These are phyloP conservation scores for Agriotes lineatus DNA, from an alignment of 2,888 invertebrate species.

Conservation along the genomic window DNA sequence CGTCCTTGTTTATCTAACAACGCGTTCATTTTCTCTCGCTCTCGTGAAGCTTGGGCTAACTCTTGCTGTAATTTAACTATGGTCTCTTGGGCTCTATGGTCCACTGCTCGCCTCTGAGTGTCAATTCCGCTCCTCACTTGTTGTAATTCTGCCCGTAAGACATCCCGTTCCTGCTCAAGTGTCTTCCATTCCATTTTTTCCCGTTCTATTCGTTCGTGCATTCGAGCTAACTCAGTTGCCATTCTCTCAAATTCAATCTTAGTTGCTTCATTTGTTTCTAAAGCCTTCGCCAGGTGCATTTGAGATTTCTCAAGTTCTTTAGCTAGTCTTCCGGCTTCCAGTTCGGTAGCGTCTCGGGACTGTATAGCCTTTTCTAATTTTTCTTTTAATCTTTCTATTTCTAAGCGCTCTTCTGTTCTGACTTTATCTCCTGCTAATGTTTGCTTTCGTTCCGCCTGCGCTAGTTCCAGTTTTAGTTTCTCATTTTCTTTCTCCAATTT, in stretches of 20 bases:
- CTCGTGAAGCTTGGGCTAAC: conserved; percentile 77
- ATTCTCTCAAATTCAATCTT: conserved; percentile 89
- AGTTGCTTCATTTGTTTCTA: conserved; percentile 85
- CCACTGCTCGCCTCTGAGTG: conserved; percentile 74
- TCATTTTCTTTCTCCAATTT: conserved; percentile 83
- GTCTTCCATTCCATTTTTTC: conserved; percentile 78
- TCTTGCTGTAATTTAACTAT: conserved; percentile 81
- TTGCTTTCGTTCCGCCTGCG: conserved; percentile 74
- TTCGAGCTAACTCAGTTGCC: conserved; percentile 83
- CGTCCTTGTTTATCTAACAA: conserved; percentile 84
- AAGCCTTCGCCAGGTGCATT: conserved; percentile 84
- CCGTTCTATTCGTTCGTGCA: conserved; percentile 84
- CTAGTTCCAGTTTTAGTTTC: conserved; percentile 78
- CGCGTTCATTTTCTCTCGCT: conserved; percentile 82
- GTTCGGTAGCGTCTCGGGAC: conserved; percentile 85
- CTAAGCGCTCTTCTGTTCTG: conserved; percentile 77
- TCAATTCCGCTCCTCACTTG: conserved; percentile 75
- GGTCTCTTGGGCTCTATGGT: conserved; percentile 80
- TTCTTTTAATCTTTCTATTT: conserved; percentile 87
- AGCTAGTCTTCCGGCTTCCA: conserved; percentile 86
- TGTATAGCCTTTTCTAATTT: conserved; percentile 88
- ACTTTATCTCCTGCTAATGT: conserved; percentile 74
- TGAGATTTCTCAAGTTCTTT: conserved; percentile 90
- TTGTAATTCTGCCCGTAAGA: conserved; percentile 77
- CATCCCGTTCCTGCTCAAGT: conserved; percentile 81